Percentiles rank a stretch among this genome's conserved stretches.
Conservation (phyloP, 1,140 invertebrate species). For the Laodelphax striatellus region DNA sequence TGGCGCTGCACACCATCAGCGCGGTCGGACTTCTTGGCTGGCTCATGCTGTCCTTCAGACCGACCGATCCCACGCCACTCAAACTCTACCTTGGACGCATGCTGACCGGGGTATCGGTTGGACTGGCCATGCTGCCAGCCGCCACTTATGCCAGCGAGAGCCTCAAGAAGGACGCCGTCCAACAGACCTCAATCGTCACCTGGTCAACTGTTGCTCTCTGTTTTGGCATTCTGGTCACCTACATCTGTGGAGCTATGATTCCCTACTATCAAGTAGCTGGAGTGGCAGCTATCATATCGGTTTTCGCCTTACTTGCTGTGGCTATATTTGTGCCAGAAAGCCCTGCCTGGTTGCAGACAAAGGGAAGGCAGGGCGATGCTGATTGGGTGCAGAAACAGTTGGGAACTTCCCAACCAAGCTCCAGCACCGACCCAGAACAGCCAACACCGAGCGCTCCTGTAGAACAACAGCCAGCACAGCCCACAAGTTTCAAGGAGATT, state of each 20-base stretch:
- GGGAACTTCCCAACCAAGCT: not conserved
- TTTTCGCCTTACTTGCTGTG: slow-evolving; percentile 27
- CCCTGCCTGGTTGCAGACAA: slow-evolving; percentile 36
- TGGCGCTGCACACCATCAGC: slow-evolving; percentile 37
- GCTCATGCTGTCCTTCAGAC: slow-evolving; percentile 32
- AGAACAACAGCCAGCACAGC: not conserved
- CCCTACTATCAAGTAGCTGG: slow-evolving; percentile 36
- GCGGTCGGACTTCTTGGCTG: slow-evolving; percentile 42
- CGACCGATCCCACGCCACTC: slow-evolving; percentile 6
- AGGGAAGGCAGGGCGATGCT: slow-evolving; percentile 21
- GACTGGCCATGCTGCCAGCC: slow-evolving; percentile 18
- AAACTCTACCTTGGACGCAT: slow-evolving; percentile 36
- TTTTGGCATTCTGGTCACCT: slow-evolving; percentile 20
- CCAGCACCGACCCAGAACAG: slow-evolving; percentile 7
- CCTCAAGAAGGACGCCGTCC: slow-evolving; percentile 33
- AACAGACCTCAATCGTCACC: slow-evolving; percentile 19
- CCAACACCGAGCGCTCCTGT: not conserved
- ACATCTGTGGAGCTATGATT: slow-evolving; percentile 30
- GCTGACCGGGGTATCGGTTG: slow-evolving; percentile 34
- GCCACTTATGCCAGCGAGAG: slow-evolving; percentile 32
- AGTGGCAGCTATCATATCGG: slow-evolving; percentile 31
- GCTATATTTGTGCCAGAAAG: slow-evolving; percentile 37
- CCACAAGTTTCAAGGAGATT: slow-evolving; percentile 4
- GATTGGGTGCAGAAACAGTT: slow-evolving; percentile 18
- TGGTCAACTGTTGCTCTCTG: slow-evolving; percentile 27